Conservation (phyloP, 2,113 vertebrate genomes). For the Hemiprocne comata region DNA sequence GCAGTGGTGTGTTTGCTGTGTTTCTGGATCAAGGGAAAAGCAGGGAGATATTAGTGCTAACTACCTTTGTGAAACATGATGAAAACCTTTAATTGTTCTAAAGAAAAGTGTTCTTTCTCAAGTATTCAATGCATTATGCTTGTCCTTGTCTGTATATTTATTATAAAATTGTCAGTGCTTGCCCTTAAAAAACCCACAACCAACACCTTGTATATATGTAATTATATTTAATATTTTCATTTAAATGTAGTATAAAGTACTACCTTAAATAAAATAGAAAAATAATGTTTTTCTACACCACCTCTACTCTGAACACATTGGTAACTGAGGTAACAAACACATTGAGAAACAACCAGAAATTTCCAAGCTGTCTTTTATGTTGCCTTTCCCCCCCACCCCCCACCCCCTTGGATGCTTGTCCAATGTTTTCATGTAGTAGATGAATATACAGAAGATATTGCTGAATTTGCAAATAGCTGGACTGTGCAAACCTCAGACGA, state of each 20-base stretch:
- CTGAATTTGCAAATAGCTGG: slow-evolving; percentile 94
- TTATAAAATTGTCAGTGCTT: background rate
- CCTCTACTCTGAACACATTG: accelerated
- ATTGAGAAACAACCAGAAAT: background rate
- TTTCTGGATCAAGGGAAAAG: background rate
- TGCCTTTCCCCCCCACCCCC: too few relatives aligned
- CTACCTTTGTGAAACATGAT: background rate
- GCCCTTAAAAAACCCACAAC: background rate
- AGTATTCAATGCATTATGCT: background rate
- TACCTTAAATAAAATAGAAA: background rate
- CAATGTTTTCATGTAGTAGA: slow-evolving; percentile 54
- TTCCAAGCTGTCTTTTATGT: background rate
- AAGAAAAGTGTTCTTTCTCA: background rate
- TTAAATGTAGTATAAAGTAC: background rate
- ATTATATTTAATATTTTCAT: background rate
- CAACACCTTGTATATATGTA: background rate
- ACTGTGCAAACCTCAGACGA: slow-evolving; percentile 84
- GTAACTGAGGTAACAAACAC: background rate
- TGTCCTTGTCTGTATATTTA: background rate
- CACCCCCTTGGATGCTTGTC: background rate
- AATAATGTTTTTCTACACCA: background rate
- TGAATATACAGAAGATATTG: slow-evolving; percentile 86
- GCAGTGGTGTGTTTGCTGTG: background rate
- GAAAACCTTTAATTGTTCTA: background rate
- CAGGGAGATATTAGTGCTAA: background rate